Evolutionary conservation across 2,888 invertebrate species (phyloP).

Genomic region (Drosophila aldrichi): DNA sequence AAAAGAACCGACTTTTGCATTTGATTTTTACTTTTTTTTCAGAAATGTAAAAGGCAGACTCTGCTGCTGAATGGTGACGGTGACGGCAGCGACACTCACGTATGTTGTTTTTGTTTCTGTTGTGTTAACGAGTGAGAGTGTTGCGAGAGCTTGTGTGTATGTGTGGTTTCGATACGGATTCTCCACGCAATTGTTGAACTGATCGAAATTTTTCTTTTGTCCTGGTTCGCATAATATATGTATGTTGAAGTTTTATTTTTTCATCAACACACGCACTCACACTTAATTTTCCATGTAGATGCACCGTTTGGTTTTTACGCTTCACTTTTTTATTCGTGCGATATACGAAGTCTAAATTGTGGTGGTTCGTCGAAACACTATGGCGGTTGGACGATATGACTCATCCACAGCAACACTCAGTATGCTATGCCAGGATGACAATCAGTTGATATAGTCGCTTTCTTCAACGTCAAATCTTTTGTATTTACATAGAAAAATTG

Average conservation of each 20-base stretch:
- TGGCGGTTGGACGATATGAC: conserved; percentile 7
- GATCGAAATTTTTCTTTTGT: conserved; percentile 35
- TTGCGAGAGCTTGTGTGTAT: conserved; percentile 32
- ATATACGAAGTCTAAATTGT: conserved; percentile 34
- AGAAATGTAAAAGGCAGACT: conserved; percentile 54
- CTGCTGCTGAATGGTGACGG: conserved; percentile 60
- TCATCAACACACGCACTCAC: conserved; percentile 69
- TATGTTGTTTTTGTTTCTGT: conserved; percentile 67
- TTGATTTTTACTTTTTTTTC: conserved; percentile 52
- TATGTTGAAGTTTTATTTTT: conserved; percentile 50
- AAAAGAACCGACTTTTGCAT: conserved; percentile 60
- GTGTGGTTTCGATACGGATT: conserved; percentile 33
- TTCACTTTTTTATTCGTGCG: conserved; percentile 71
- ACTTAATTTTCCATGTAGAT: conserved; percentile 65
- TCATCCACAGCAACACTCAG: conserved; percentile 1
- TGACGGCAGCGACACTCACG: conserved; percentile 74
- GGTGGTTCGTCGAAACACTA: conserved; percentile 30
- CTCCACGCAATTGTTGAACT: conserved; percentile 41
- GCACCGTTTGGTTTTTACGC: conserved; percentile 71
- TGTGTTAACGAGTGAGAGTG: conserved; percentile 51
- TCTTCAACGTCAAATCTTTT: neutral
- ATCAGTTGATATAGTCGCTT: neutral
- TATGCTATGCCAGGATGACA: conserved; percentile 19
- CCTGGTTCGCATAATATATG: conserved; percentile 48
- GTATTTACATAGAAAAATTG: no score